A percentile compares a stretch with the other conserved stretches of the same genome.
Conservation (phyloP, 2,797 vertebrate genomes). For the Rhinichthys osculus region DNA sequence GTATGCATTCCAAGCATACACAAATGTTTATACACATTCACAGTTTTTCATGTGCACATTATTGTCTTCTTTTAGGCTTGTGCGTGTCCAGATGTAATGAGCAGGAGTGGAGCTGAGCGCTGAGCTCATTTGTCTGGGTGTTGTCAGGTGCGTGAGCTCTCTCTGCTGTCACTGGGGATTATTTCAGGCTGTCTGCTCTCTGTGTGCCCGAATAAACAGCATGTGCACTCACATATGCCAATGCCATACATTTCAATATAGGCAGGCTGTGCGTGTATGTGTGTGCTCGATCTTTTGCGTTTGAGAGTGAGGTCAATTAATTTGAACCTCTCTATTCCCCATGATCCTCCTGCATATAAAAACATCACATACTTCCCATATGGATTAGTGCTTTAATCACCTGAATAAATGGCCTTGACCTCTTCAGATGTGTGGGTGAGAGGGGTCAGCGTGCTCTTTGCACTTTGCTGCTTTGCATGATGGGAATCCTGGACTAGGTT, state of each 20-base stretch:
- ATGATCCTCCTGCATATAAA: constrained; percentile 48
- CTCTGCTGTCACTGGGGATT: constrained; percentile 55
- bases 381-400: constrained; percentile 43
- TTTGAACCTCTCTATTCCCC: constrained; percentile 31
- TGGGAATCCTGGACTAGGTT: constrained; percentile 12
- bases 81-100: constrained; percentile 40
- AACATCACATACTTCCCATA: constrained; percentile 44
- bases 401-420: constrained; percentile 39
- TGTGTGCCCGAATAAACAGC: constrained; percentile 39
- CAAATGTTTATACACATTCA: not conserved
- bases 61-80: not conserved
- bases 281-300: not conserved
- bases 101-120: constrained; percentile 26
- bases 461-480: constrained; percentile 3
- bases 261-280: not conserved
- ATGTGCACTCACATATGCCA: constrained; percentile 31
- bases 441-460: constrained; percentile 28
- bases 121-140: constrained; percentile 54
- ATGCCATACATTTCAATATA: constrained; percentile 9
- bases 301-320: constrained; percentile 47
- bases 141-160: constrained; percentile 55
- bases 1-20: not conserved
- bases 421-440: constrained; percentile 20
- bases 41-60: not conserved
- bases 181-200: constrained; percentile 53